Evolutionary conservation across 2,113 vertebrate species (phyloP).

Genomic region (Hystrix cristata): DNA sequence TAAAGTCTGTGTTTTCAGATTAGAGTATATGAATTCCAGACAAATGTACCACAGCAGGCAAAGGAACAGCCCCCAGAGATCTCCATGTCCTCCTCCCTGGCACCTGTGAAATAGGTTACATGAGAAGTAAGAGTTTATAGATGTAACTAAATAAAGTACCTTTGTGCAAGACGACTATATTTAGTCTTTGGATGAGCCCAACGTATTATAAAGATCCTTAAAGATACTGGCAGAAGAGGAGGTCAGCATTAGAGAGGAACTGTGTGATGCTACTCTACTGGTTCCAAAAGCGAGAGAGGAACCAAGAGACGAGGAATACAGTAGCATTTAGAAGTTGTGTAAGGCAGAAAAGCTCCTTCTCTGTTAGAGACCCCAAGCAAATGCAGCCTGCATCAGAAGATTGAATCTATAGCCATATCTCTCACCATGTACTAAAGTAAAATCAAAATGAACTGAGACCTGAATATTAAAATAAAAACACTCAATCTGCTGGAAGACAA

Average conservation of each 20-base stretch:
- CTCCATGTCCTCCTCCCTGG: neutral
- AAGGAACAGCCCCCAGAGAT: neutral
- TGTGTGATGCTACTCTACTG: neutral
- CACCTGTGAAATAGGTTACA: conserved; percentile 19
- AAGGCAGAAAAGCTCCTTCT: neutral
- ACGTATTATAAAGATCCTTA: neutral
- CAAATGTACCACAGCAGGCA: neutral
- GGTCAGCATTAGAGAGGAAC: neutral
- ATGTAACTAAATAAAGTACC: neutral
- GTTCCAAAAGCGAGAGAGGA: neutral
- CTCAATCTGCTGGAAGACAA: neutral
- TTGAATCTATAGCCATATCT: neutral
- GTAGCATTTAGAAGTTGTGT: neutral
- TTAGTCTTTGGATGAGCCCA: neutral
- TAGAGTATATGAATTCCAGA: conserved; percentile 29
- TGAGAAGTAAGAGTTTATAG: neutral
- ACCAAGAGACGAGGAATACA: neutral
- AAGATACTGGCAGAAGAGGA: neutral
- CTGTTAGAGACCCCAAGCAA: neutral
- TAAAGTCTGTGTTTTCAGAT: conserved; percentile 12
- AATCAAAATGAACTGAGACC: neutral
- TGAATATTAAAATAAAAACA: neutral
- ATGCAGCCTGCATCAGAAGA: neutral
- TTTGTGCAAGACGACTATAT: neutral
- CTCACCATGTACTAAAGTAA: neutral